A percentile compares a stretch with the other conserved stretches of the same genome.
phyloP scores from a whole-genome alignment of 2,888 invertebrate genomes.

The Lingula anatina region DNA sequence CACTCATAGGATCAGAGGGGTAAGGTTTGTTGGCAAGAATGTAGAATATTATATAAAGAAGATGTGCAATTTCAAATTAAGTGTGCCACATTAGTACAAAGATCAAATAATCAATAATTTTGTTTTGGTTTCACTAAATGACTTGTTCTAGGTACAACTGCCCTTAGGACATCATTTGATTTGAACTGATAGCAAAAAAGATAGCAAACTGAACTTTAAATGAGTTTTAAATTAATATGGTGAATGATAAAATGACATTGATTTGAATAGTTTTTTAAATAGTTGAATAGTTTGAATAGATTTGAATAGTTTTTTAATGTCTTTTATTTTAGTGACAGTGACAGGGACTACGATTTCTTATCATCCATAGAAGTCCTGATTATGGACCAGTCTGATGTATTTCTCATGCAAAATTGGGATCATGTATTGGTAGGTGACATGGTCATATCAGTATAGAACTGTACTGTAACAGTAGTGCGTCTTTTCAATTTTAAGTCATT shows the following conservation, averaged over 20 bases:
- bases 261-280: too few relatives aligned
- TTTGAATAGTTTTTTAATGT: too few relatives aligned
- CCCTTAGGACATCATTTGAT: too few relatives aligned
- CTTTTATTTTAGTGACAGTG: slow-evolving; percentile 29
- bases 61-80: background rate
- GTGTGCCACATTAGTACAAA: background rate
- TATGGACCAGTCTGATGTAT: slow-evolving; percentile 85
- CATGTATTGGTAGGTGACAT: slow-evolving; percentile 68
- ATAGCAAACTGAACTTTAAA: too few relatives aligned
- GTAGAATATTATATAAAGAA: slow-evolving; percentile 8
- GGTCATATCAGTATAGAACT: too few relatives aligned
- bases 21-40: slow-evolving; percentile 18
- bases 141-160: too few relatives aligned
- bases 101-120: background rate
- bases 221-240: too few relatives aligned
- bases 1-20: slow-evolving; percentile 76
- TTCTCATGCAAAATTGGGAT: slow-evolving; percentile 96
- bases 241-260: too few relatives aligned
- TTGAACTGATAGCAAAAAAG: background rate
- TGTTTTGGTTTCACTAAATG: too few relatives aligned
- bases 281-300: too few relatives aligned
- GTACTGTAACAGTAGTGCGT: too few relatives aligned
- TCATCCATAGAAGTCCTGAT: slow-evolving; percentile 89
- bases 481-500: too few relatives aligned
- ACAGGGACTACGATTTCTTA: slow-evolving; percentile 68